Evolutionary conservation across 92 coral and sea anemone genomes (phyloP).

Genomic region (Palythoa grandis): DNA sequence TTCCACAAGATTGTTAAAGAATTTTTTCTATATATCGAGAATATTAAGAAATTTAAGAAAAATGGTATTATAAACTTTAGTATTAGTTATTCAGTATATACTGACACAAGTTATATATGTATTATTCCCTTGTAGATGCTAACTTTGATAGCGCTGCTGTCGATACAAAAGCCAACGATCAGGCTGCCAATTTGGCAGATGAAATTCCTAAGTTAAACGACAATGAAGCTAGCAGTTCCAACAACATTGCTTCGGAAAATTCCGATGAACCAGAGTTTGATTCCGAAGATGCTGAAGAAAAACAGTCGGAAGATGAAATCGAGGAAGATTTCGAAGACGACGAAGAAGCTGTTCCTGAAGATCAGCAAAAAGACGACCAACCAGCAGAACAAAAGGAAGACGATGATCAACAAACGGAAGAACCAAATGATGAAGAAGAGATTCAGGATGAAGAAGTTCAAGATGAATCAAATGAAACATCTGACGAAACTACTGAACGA

Average conservation of each 20-base stretch:
- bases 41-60: too few species aligned
- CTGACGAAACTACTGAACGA: not conserved
- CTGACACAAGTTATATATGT: too few species aligned
- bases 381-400: not conserved
- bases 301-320: not conserved
- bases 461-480: not conserved
- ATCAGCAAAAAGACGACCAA: not conserved
- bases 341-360: not conserved
- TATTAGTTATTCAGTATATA: too few species aligned
- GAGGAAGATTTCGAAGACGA: slow-evolving; percentile 8
- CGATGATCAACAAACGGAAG: not conserved
- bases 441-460: not conserved
- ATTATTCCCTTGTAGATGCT: not conserved
- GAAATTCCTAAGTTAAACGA: not conserved
- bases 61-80: too few species aligned
- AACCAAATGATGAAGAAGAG: not conserved
- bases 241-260: not conserved
- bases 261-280: not conserved
- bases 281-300: not conserved
- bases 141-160: not conserved
- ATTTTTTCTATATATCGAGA: too few species aligned
- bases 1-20: too few species aligned
- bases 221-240: not conserved
- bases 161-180: not conserved
- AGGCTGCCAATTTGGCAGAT: not conserved